phyloP scores from a whole-genome alignment of 2,888 invertebrate genomes.

The Caenorhabditis sulstoni region DNA sequence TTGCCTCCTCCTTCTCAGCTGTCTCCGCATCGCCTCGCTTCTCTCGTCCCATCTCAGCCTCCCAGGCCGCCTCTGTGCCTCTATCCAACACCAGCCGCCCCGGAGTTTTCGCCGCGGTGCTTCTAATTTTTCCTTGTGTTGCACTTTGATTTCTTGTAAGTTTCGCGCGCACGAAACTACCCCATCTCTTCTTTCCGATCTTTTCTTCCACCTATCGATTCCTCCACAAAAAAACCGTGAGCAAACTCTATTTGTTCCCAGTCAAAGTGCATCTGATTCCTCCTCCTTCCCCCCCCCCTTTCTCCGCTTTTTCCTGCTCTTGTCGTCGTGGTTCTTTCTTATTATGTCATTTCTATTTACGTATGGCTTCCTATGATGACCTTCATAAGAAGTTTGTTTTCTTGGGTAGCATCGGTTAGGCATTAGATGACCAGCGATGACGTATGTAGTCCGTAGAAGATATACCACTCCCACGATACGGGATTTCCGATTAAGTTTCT shows the following conservation, averaged over 20 bases:
- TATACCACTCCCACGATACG: conserved; percentile 35
- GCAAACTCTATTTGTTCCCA: background rate
- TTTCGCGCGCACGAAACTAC: conserved; percentile 18
- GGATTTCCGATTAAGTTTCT: conserved; percentile 8
- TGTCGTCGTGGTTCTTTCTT: background rate
- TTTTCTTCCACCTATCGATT: conserved; percentile 1
- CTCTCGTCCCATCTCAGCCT: conserved; percentile 33
- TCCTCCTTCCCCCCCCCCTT: background rate
- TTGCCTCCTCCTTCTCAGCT: conserved; percentile 23
- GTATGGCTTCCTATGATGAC: conserved; percentile 3
- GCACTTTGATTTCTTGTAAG: conserved; percentile 32
- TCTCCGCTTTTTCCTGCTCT: background rate
- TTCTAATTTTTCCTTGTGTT: conserved; percentile 51
- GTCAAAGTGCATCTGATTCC: background rate
- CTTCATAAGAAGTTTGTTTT: conserved; percentile 10
- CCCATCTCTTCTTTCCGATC: background rate
- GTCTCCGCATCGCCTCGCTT: conserved; percentile 31
- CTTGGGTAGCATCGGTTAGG: background rate
- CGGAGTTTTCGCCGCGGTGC: conserved; percentile 50
- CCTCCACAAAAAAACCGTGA: background rate
- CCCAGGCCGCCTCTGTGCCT: conserved; percentile 36
- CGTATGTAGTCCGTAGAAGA: conserved; percentile 19
- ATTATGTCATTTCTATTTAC: background rate
- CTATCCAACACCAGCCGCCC: conserved; percentile 40
- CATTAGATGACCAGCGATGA: conserved; percentile 19